Percentiles rank a stretch among this genome's conserved stretches.
These are phyloP conservation scores for Ennomos fuscantarius DNA, from an alignment of 2,888 invertebrate genomes.

Conservation along the genomic window DNA sequence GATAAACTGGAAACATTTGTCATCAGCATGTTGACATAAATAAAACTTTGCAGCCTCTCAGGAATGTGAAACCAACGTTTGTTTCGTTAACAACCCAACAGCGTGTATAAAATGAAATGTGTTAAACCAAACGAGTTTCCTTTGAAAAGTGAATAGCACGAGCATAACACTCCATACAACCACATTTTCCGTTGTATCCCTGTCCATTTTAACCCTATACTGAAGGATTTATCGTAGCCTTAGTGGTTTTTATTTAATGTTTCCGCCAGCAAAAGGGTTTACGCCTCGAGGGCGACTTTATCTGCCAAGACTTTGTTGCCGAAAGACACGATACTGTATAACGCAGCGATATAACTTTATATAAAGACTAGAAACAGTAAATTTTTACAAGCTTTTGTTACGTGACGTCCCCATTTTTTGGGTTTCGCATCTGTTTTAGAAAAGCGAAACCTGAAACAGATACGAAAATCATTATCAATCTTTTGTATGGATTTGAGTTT, in stretches of 20 bases:
- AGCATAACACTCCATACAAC: slow-evolving; percentile 3
- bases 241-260: slow-evolving; percentile 54
- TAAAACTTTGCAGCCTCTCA: no score
- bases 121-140: slow-evolving; percentile 8
- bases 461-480: no score
- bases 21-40: no score
- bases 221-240: slow-evolving; percentile 44
- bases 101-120: background rate
- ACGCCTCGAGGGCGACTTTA: slow-evolving; percentile 35
- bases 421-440: no score
- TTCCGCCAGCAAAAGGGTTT: slow-evolving; percentile 48
- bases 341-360: background rate
- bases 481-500: no score
- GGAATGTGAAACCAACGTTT: no score
- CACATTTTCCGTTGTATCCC: background rate
- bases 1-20: no score
- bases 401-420: no score
- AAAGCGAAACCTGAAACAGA: no score
- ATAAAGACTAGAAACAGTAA: background rate
- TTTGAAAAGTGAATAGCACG: slow-evolving; percentile 1
- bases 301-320: slow-evolving; percentile 36
- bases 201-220: slow-evolving; percentile 10
- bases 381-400: background rate
- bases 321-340: background rate
- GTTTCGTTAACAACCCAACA: background rate